These are phyloP conservation scores for Galeopterus variegatus DNA, from an alignment of 2,113 vertebrate species.

Conservation along the genomic window DNA sequence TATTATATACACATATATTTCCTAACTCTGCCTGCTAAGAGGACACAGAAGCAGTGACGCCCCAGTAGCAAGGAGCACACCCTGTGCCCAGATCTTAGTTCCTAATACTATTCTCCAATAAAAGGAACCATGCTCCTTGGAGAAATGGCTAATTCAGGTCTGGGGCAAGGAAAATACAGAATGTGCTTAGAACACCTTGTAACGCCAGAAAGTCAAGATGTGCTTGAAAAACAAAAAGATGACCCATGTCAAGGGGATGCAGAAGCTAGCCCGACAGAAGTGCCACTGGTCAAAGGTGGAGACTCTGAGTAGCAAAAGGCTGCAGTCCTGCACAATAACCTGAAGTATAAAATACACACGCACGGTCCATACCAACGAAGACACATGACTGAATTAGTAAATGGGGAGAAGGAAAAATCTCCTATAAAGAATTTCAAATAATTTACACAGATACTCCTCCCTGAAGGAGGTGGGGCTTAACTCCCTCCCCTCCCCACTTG, in stretches of 20 bases:
- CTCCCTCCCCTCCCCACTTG: neutral
- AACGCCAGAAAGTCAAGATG: neutral
- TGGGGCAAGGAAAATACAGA: neutral
- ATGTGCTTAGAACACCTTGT: neutral
- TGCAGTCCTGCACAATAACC: neutral
- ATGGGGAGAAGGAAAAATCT: neutral
- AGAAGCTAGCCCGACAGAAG: neutral
- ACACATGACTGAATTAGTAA: neutral
- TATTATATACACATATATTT: accelerated
- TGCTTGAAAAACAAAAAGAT: neutral
- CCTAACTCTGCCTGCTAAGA: neutral
- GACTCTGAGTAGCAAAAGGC: neutral
- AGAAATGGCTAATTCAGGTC: neutral
- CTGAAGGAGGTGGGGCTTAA: neutral
- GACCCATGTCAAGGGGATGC: neutral
- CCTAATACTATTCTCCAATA: neutral
- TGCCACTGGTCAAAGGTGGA: neutral
- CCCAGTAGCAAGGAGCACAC: neutral
- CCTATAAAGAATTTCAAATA: neutral
- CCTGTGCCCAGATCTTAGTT: neutral
- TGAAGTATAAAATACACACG: neutral
- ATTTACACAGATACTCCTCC: neutral
- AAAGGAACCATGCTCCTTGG: neutral
- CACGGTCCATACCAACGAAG: neutral
- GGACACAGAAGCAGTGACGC: neutral